Evolutionary conservation across 2,113 vertebrate genomes (phyloP).

Genomic region (Syngnathus scovelli): DNA sequence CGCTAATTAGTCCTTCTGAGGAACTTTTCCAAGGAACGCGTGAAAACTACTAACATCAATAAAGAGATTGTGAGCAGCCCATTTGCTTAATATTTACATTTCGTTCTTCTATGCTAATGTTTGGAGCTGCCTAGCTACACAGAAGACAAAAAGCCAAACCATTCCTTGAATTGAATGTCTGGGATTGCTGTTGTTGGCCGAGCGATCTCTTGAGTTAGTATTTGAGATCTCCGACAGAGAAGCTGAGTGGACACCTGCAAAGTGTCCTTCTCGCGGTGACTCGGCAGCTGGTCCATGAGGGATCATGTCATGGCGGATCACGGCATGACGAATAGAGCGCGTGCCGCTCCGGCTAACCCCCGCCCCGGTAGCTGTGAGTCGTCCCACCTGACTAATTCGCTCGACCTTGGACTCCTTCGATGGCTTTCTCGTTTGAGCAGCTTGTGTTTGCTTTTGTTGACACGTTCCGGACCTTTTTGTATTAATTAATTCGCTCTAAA

Average conservation of each 20-base stretch:
- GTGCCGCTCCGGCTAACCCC: slow-evolving; percentile 18
- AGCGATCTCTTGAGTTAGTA: neutral
- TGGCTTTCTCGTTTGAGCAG: slow-evolving; percentile 48
- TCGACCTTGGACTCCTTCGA: slow-evolving; percentile 56
- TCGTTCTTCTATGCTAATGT: neutral
- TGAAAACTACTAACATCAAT: slow-evolving; percentile 45
- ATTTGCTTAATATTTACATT: neutral
- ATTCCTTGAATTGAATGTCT: too few species aligned
- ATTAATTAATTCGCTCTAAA: neutral
- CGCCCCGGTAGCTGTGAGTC: slow-evolving; percentile 34
- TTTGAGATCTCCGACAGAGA: neutral
- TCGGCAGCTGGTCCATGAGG: slow-evolving; percentile 25
- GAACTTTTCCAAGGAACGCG: slow-evolving; percentile 38
- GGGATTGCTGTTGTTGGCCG: neutral
- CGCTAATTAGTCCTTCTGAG: slow-evolving; percentile 52
- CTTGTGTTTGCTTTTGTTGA: slow-evolving; percentile 38
- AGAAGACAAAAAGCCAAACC: too few species aligned
- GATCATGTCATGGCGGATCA: slow-evolving; percentile 33
- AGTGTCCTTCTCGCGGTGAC: slow-evolving; percentile 42
- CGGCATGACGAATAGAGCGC: slow-evolving; percentile 48
- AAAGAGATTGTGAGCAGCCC: slow-evolving; percentile 46
- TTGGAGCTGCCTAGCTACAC: neutral
- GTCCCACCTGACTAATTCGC: slow-evolving; percentile 62
- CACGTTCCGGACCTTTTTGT: neutral
- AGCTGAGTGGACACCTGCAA: neutral